Base-by-base conservation (phyloP, 2,888 invertebrate species). In the Andrena flavipes region DNA sequence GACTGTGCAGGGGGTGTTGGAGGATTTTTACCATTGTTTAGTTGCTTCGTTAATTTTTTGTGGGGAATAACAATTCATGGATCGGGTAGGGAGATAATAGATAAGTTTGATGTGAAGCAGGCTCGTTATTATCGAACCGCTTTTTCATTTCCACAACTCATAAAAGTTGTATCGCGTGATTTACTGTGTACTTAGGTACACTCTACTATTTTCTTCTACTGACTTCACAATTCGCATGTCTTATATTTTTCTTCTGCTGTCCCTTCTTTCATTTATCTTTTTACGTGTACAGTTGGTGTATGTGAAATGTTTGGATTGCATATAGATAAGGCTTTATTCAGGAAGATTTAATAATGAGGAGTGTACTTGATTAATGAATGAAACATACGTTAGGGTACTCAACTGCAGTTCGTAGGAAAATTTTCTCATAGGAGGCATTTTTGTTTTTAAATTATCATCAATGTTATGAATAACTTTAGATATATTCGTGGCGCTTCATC, bases 51-150 rank as follows among this genome's bases (percentile, higher is more conserved):
- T n/a, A 56, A 56, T 5, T 56, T 56, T 13, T 26, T 26, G 56
- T 26, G 26, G 8, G 3, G 56, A 10, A 54, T 54, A 23, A 6
- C 0, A 23, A 10, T 54, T 54, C 20, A 23, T 20, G 8, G 3
- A 0, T 20, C 8, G 8, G 7, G 8, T 54, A 8, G 20, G 54
- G n/a, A 54, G 23, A 54, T 20, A 54, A 20, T 20, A 54, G 51
- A 7, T 7, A 54, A 7, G 7, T 10, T 23, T 54, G 0, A 20
- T 54, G 2, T 23, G 23, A 23, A 8, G 87, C 85, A 29, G 64
- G 67, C 82, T 87, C 82, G 76, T 88, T 88, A 87, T 82, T 82
- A 85, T 85, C 76, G 79, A 70, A n/a, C 82, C 49, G 72, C 75
- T 85, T 78, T 80, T 68, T 72, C 56, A 81, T 77, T 70, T 74